Evolutionary conservation across 2,113 vertebrate genomes (phyloP), one percentile per base, ranked within the genome.

Genomic region (Eurystomus gularis): DNA sequence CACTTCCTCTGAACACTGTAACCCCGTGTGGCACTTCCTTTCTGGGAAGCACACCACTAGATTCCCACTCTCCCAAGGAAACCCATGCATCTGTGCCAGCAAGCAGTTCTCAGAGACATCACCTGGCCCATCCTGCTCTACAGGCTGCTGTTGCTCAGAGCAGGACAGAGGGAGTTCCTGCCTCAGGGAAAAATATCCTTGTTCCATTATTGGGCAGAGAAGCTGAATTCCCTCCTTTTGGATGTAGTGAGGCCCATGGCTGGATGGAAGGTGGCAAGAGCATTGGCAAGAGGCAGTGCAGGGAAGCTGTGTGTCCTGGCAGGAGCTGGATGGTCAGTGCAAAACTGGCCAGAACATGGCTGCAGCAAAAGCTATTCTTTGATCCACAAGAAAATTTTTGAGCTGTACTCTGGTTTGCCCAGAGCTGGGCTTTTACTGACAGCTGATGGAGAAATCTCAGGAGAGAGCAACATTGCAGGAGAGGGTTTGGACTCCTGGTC

Each of bases 391-490:
- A 85, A 64, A 52, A 19, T 33, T 40, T 88, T 48, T 78, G 69
- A 82, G 15, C 46, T 35, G 5, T 13, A 28, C 24, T 35, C 55
- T 57, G 28, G 25, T 72, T 51, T 80, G 46, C 31, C 26, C 33
- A 61, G 71, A 55, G 17, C 21, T 81, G 29, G 52, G 24, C 39
- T 94, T 85, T 77, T 62, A 23, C 65, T 61, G 44, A 33, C 31
- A 65, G 58, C 18, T 78, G 31, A 39, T 21, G 8, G 51, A 89
- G 39, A 64, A 31, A 60, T 33, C 33, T 81, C 48, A 65, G 75
- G n/a, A 79, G 28, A 76, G 17, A 39, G 18, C 1, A 2, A 46
- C 11, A 54, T 48, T 0, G 4, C 1, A 0, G 25, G 31, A 58
- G 40, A 81, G 17, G 8, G 16, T 39, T 84, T 81, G 26, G 35